phyloP scores from a whole-genome alignment of 2,113 vertebrate species.

The Sminthopsis crassicaudata region DNA sequence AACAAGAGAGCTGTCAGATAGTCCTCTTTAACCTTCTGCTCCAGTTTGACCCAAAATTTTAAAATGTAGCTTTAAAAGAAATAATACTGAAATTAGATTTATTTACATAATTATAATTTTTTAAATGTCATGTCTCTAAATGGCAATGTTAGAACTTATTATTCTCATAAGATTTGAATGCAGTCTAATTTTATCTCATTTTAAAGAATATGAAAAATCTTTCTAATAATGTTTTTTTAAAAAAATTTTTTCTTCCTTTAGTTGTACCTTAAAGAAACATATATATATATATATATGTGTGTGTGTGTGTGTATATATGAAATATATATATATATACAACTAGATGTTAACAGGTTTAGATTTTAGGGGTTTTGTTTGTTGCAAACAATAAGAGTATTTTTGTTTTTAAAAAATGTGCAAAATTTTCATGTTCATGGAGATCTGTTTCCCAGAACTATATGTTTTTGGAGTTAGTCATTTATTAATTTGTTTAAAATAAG shows the following conservation, averaged over 20 bases:
- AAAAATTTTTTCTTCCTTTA: background rate
- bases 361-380: background rate
- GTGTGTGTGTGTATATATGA: too few relatives aligned
- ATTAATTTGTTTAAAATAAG: constrained; percentile 39
- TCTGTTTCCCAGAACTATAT: background rate
- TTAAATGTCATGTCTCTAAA: constrained; percentile 27
- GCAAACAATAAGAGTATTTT: background rate
- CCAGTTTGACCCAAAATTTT: background rate
- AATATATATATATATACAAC: background rate
- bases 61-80: background rate
- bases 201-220: constrained; percentile 13
- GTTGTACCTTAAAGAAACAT: constrained; percentile 23
- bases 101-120: background rate
- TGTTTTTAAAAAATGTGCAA: background rate
- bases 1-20: background rate
- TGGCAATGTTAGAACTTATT: constrained; percentile 31
- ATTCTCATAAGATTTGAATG: constrained; percentile 28
- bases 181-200: constrained; percentile 40
- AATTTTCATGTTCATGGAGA: background rate
- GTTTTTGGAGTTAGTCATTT: constrained; percentile 19
- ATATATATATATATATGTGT: background rate
- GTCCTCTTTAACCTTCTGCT: background rate
- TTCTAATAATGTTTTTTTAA: background rate
- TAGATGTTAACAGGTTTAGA: background rate
- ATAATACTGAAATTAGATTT: background rate